Percentiles rank a stretch among this genome's conserved stretches.
Conservation (phyloP, 2,113 vertebrate genomes). For the Urocitellus parryii region DNA sequence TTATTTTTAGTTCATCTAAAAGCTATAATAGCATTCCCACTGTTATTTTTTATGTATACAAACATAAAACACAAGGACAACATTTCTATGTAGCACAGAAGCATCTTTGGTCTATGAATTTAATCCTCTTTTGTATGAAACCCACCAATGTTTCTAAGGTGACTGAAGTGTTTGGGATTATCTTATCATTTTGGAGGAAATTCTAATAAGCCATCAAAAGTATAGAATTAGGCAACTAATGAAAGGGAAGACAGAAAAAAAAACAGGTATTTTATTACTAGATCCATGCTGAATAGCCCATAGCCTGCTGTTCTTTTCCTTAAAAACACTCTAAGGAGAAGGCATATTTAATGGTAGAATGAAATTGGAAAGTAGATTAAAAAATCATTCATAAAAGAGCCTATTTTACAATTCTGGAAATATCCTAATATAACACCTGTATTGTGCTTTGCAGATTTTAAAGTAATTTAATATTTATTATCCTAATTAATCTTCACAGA, state of each 20-base stretch:
- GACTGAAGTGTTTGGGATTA: background rate
- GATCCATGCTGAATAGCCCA: background rate
- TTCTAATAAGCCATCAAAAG: background rate
- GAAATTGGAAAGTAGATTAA: background rate
- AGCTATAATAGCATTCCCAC: background rate
- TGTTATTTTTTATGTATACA: background rate
- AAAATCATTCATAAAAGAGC: slow-evolving; percentile 21
- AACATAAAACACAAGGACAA: background rate
- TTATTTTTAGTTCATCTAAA: background rate
- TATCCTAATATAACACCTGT: background rate
- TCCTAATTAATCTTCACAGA: slow-evolving; percentile 29
- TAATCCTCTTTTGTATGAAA: slow-evolving; percentile 38
- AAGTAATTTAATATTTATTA: slow-evolving; percentile 29
- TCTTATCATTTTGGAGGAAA: slow-evolving; percentile 47
- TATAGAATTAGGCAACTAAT: background rate
- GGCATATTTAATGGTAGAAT: slow-evolving; percentile 48
- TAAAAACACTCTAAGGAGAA: slow-evolving; percentile 25
- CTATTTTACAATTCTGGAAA: slow-evolving; percentile 1
- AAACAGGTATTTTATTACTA: slow-evolving; percentile 29
- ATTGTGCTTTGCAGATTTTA: background rate
- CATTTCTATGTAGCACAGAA: background rate
- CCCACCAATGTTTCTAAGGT: background rate
- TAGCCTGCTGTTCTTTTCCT: background rate
- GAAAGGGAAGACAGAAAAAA: background rate
- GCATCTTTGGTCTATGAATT: slow-evolving; percentile 4